A percentile compares a stretch with the other conserved stretches of the same genome.
Conservation (phyloP, 1,140 invertebrate genomes). For the Drosophila saltans region DNA sequence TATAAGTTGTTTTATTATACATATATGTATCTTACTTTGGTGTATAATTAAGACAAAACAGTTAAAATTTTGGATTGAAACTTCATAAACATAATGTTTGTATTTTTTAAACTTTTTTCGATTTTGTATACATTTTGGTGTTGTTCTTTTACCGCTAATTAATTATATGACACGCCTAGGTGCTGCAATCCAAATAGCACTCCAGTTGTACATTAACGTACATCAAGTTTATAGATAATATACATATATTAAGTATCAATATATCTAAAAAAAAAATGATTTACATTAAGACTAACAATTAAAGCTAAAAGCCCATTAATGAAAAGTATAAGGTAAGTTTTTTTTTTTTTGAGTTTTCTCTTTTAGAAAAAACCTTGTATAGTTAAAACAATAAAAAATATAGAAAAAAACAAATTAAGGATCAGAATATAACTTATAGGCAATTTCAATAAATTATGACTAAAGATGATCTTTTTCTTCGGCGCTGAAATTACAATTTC, state of each 20-base stretch:
- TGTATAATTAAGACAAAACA: background rate
- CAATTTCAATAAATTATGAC: constrained; percentile 19
- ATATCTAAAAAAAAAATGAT: constrained; percentile 20
- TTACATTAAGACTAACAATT: constrained; percentile 8
- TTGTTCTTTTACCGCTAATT: constrained; percentile 31
- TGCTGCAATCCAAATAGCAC: constrained; percentile 18
- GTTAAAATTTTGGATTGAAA: background rate
- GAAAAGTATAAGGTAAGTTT: background rate
- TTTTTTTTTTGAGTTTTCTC: constrained; percentile 50
- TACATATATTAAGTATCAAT: constrained; percentile 17
- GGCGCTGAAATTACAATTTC: constrained; percentile 11
- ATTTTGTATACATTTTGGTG: constrained; percentile 58
- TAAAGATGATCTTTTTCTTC: constrained; percentile 15
- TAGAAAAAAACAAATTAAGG: constrained; percentile 10
- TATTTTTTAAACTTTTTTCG: constrained; percentile 36
- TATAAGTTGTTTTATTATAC: no score
- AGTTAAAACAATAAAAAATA: constrained; percentile 33
- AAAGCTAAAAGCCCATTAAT: constrained; percentile 24
- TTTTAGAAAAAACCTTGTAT: constrained; percentile 54
- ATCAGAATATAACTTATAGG: constrained; percentile 17
- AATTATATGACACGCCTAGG: constrained; percentile 59
- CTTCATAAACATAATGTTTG: constrained; percentile 2
- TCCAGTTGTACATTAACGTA: constrained; percentile 25
- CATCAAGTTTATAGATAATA: constrained; percentile 28
- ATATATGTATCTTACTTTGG: background rate